Conservation (phyloP, 1,140 invertebrate species). For the Lepidotrigona ventralis region DNA sequence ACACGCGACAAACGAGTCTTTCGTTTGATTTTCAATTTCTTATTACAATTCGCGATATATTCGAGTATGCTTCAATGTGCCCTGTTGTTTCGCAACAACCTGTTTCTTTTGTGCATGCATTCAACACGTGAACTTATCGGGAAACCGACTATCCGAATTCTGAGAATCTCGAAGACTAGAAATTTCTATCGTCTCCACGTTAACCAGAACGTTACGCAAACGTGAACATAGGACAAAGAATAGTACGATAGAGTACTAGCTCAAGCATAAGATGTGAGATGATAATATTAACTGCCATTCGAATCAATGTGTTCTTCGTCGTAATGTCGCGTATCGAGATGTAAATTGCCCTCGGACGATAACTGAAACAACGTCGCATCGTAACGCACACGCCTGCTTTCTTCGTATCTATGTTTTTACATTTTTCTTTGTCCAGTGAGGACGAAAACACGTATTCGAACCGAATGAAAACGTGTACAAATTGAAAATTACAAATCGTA, state of each 20-base stretch:
- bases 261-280: slow-evolving; percentile 63
- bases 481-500: neutral
- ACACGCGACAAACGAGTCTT: neutral
- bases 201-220: too few relatives aligned
- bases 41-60: neutral
- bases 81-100: neutral
- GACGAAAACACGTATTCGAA: neutral
- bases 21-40: neutral
- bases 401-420: neutral
- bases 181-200: neutral
- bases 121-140: neutral
- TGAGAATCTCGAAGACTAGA: neutral
- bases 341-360: slow-evolving; percentile 4
- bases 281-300: slow-evolving; percentile 70
- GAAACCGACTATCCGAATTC: neutral
- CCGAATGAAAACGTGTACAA: neutral
- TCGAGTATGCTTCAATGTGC: neutral
- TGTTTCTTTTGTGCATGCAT: too few relatives aligned
- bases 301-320: slow-evolving; percentile 59
- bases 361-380: neutral
- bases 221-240: too few relatives aligned
- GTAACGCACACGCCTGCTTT: neutral
- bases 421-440: neutral
- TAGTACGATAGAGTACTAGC: slow-evolving; percentile 42
- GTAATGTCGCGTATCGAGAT: slow-evolving; percentile 36